These are phyloP conservation scores for Chondrosia reniformis DNA, from an alignment of 37 sponge, comb jelly and placozoan species.

Conservation along the genomic window DNA sequence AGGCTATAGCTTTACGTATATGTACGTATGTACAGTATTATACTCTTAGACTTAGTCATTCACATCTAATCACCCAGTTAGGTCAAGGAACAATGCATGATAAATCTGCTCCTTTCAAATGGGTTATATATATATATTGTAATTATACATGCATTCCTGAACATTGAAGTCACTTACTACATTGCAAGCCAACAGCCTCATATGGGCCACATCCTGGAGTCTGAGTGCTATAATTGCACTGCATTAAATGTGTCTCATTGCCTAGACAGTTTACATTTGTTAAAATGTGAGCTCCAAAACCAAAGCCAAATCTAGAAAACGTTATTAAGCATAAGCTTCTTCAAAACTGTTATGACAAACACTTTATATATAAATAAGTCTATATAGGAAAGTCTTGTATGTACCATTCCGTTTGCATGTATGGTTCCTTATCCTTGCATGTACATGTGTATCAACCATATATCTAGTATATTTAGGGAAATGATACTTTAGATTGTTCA, in stretches of 20 bases:
- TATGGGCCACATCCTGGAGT: background rate
- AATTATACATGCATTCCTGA: background rate
- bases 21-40: background rate
- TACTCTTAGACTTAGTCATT: no score
- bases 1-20: background rate
- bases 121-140: background rate
- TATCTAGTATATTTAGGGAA: no score
- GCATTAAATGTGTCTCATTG: background rate
- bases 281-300: background rate
- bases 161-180: background rate
- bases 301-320: background rate
- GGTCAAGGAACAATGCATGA: background rate
- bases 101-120: background rate
- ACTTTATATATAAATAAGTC: no score
- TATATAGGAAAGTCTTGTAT: no score
- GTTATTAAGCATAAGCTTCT: no score
- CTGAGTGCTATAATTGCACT: background rate
- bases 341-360: no score
- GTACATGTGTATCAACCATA: no score
- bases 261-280: background rate
- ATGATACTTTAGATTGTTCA: no score
- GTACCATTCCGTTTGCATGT: no score
- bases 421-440: no score
- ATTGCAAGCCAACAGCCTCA: background rate
- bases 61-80: no score